Conservation (phyloP, 2,797 vertebrate genomes). For the Chelmon rostratus region DNA sequence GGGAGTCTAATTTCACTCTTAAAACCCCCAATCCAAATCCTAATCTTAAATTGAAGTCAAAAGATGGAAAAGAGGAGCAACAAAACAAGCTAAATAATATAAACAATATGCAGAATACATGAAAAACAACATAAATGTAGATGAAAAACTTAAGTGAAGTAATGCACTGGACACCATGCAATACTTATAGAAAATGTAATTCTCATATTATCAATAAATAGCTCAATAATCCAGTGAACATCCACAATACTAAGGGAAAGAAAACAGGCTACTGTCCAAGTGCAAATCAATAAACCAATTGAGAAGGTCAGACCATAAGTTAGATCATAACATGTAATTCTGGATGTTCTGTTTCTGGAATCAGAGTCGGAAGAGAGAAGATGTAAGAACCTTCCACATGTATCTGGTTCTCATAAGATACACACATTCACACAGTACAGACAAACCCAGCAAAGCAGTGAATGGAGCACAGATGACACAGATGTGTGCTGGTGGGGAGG, state of each 20-base stretch:
- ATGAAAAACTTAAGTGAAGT: too few species aligned
- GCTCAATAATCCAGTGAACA: not conserved
- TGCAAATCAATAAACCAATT: not conserved
- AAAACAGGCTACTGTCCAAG: not conserved
- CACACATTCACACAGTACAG: conserved; percentile 3
- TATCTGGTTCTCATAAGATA: not conserved
- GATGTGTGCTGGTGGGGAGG: conserved; percentile 28
- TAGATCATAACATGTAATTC: not conserved
- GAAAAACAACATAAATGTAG: not conserved
- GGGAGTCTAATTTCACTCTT: not conserved
- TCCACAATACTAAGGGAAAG: not conserved
- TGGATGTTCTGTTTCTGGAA: not conserved
- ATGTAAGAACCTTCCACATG: not conserved
- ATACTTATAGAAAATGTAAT: not conserved
- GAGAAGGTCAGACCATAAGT: not conserved
- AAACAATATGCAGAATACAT: not conserved
- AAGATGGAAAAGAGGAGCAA: not conserved
- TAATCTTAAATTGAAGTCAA: not conserved
- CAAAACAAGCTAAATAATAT: not conserved
- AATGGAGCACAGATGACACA: conserved; percentile 13
- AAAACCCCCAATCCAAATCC: not conserved
- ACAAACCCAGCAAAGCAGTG: not conserved
- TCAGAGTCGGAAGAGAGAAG: not conserved
- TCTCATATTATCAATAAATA: not conserved
- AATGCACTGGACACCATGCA: too few species aligned